Evolutionary conservation across 1,140 invertebrate genomes (phyloP).

Genomic region (Papilio polyxenes): DNA sequence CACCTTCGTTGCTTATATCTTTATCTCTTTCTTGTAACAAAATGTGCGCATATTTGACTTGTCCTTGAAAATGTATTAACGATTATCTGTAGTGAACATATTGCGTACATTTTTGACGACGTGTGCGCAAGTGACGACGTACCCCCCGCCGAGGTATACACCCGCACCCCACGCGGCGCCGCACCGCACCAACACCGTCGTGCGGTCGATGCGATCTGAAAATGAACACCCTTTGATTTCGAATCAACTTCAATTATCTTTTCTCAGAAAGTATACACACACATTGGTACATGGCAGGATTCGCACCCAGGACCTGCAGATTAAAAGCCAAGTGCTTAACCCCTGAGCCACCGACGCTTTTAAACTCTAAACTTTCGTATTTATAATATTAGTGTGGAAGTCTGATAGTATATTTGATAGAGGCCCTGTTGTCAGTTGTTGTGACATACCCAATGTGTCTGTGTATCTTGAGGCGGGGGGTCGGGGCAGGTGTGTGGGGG

Average conservation of each 20-base stretch:
- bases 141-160: slow-evolving; percentile 77
- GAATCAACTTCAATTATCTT: too few relatives aligned
- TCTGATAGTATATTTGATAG: too few relatives aligned
- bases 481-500: slow-evolving; percentile 31
- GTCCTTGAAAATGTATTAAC: neutral
- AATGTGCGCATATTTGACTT: neutral
- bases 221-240: neutral
- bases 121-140: slow-evolving; percentile 82
- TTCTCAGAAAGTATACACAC: too few relatives aligned
- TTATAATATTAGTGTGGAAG: too few relatives aligned
- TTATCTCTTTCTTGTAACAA: neutral
- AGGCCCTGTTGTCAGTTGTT: too few relatives aligned
- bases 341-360: too few relatives aligned
- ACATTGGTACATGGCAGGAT: too few relatives aligned
- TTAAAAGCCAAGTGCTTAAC: too few relatives aligned
- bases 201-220: slow-evolving; percentile 73
- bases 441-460: slow-evolving; percentile 46
- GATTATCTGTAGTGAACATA: neutral
- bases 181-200: slow-evolving; percentile 79
- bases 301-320: too few relatives aligned
- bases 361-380: too few relatives aligned
- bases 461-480: slow-evolving; percentile 39
- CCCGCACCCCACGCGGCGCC: slow-evolving; percentile 82
- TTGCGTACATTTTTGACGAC: slow-evolving; percentile 79
- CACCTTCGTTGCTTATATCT: too few relatives aligned